Evolutionary conservation across 1,140 invertebrate species (phyloP).

Genomic region (Lasaia peninsularis): DNA sequence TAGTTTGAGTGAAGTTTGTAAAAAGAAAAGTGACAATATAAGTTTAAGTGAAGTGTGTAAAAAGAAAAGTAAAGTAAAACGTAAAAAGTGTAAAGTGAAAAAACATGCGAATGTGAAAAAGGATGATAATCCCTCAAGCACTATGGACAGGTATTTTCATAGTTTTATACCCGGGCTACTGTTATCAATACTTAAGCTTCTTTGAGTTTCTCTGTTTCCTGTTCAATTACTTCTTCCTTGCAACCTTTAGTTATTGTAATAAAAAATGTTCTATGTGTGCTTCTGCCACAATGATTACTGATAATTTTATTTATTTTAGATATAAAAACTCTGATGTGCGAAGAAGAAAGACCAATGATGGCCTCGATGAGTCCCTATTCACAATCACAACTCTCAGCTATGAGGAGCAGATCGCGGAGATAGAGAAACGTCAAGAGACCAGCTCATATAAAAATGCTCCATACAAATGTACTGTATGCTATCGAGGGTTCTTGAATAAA

Average conservation of each 20-base stretch:
- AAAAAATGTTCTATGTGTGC: too few species aligned
- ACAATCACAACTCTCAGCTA: slow-evolving; percentile 47
- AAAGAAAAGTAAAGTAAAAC: slow-evolving; percentile 34
- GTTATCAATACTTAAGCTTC: too few species aligned
- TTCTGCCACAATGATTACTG: too few species aligned
- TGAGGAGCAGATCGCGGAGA: slow-evolving; percentile 57
- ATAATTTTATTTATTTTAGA: slow-evolving; percentile 24
- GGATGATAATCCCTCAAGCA: slow-evolving; percentile 35
- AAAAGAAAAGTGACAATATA: slow-evolving; percentile 42
- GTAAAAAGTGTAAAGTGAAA: slow-evolving; percentile 32
- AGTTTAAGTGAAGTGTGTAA: slow-evolving; percentile 26
- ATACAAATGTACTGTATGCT: slow-evolving; percentile 51
- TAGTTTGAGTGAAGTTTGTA: slow-evolving; percentile 49
- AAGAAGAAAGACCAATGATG: slow-evolving; percentile 41
- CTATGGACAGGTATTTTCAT: slow-evolving; percentile 46
- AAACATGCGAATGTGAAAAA: slow-evolving; percentile 34
- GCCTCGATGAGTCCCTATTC: slow-evolving; percentile 47
- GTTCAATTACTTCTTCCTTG: too few species aligned
- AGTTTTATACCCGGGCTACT: neutral
- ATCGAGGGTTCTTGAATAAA: slow-evolving; percentile 44
- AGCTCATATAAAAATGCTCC: slow-evolving; percentile 38
- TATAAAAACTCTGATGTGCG: slow-evolving; percentile 54
- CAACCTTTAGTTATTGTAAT: too few species aligned
- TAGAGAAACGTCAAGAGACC: slow-evolving; percentile 41
- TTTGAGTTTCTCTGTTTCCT: too few species aligned